Evolutionary conservation across 1,140 invertebrate species (phyloP).

Genomic region (Zaprionus kolodkinae): DNA sequence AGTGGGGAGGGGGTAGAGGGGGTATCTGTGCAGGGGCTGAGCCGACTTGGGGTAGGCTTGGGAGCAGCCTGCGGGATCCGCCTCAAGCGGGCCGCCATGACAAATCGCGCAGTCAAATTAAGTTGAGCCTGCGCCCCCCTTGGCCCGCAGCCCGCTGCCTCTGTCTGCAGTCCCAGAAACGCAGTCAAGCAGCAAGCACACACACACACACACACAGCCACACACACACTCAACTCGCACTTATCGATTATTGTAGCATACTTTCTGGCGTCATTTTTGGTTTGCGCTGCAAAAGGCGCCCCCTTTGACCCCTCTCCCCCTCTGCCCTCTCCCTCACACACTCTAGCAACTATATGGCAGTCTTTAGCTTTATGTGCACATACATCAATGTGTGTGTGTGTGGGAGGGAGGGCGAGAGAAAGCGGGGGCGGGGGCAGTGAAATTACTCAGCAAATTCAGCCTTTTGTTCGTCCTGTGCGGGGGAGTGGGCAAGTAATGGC

Average conservation of each 20-base stretch:
- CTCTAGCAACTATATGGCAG: neutral
- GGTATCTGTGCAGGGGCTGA: neutral
- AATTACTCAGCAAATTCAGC: constrained; percentile 36
- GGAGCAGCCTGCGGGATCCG: neutral
- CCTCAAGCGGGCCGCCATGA: constrained; percentile 18
- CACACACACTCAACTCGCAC: constrained; percentile 12
- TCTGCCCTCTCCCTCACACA: neutral
- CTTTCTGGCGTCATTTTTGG: constrained; percentile 63
- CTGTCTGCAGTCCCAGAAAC: constrained; percentile 26
- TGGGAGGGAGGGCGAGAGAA: neutral
- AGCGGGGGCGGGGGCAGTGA: neutral
- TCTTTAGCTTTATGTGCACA: constrained; percentile 15
- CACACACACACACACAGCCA: constrained; percentile 20
- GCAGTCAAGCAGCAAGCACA: constrained; percentile 55
- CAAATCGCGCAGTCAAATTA: constrained; percentile 43
- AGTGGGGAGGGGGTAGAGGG: neutral
- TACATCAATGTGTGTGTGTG: neutral
- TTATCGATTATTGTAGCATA: constrained; percentile 81
- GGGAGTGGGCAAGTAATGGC: constrained; percentile 53
- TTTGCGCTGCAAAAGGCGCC: neutral
- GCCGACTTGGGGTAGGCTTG: no score
- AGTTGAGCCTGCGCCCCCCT: neutral
- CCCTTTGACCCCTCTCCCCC: neutral
- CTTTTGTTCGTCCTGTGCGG: constrained; percentile 30
- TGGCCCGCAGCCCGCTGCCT: no score